phyloP scores from a whole-genome alignment of 2,888 invertebrate genomes.

The Tiliacea aurago region DNA sequence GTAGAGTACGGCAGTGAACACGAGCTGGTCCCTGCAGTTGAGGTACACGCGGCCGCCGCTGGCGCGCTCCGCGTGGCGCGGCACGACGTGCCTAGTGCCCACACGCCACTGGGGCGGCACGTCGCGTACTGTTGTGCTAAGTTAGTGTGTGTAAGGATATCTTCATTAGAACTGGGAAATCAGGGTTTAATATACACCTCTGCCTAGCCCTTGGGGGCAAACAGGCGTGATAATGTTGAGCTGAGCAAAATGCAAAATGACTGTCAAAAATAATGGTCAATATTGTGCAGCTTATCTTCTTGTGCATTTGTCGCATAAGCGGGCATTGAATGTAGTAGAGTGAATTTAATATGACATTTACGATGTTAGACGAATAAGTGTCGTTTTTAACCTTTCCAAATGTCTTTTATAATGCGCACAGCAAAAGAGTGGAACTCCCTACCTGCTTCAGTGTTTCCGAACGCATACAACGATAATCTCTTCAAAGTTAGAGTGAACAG shows the following conservation, averaged over 20 bases:
- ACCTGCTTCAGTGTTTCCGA: no score
- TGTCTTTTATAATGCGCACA: no score
- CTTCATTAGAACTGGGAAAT: not conserved
- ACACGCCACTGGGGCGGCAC: conserved; percentile 90
- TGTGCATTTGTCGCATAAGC: not conserved
- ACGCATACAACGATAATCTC: no score
- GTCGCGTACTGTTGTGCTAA: conserved; percentile 89
- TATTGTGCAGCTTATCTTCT: not conserved
- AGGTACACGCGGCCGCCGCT: conserved; percentile 90
- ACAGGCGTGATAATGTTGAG: not conserved
- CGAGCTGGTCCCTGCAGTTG: conserved; percentile 90
- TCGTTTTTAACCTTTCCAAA: no score
- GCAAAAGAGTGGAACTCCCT: no score
- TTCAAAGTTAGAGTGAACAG: no score
- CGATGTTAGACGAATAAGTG: not conserved
- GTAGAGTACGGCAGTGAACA: conserved; percentile 87
- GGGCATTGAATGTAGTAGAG: not conserved
- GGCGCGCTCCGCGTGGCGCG: conserved; percentile 83
- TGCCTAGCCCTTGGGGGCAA: not conserved
- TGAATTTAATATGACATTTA: not conserved
- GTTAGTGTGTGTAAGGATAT: no score
- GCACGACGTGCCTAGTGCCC: conserved; percentile 86
- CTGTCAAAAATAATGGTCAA: not conserved
- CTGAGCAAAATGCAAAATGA: not conserved
- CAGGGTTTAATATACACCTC: not conserved